phyloP scores from a whole-genome alignment of 2,888 invertebrate genomes.

The Catonia carolina region DNA sequence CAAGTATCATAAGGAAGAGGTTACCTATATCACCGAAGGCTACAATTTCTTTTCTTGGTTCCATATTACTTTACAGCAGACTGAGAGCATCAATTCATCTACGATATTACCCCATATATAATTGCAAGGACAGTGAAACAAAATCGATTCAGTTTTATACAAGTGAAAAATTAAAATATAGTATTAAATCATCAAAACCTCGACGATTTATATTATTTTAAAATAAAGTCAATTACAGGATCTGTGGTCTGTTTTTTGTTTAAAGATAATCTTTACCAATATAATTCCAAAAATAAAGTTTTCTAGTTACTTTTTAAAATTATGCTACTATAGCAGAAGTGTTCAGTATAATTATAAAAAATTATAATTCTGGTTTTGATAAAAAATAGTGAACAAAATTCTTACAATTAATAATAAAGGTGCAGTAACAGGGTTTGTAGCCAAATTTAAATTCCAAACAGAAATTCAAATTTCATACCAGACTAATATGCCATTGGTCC shows the following conservation, averaged over 20 bases:
- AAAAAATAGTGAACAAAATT: no score
- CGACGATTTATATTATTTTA: no score
- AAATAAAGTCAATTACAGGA: not conserved
- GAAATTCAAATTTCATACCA: no score
- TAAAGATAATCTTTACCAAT: not conserved
- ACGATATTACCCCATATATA: slow-evolving; percentile 46
- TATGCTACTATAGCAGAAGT: no score
- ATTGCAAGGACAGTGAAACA: not conserved
- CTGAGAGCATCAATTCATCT: slow-evolving; percentile 49
- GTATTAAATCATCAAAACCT: no score
- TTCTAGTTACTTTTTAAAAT: no score
- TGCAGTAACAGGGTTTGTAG: no score
- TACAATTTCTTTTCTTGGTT: slow-evolving; percentile 49
- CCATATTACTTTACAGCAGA: slow-evolving; percentile 52
- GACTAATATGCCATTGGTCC: no score
- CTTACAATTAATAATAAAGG: no score
- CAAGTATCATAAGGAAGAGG: slow-evolving; percentile 35
- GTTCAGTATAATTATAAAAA: no score
- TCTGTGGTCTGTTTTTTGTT: not conserved
- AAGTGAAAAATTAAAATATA: not conserved
- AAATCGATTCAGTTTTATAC: slow-evolving; percentile 16
- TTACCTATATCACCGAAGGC: slow-evolving; percentile 42
- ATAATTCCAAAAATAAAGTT: not conserved
- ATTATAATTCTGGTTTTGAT: no score
- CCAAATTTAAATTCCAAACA: no score